A percentile compares a stretch with the other conserved stretches of the same genome.
phyloP scores from a whole-genome alignment of 2,888 invertebrate species.

The Chydorus sphaericus region DNA sequence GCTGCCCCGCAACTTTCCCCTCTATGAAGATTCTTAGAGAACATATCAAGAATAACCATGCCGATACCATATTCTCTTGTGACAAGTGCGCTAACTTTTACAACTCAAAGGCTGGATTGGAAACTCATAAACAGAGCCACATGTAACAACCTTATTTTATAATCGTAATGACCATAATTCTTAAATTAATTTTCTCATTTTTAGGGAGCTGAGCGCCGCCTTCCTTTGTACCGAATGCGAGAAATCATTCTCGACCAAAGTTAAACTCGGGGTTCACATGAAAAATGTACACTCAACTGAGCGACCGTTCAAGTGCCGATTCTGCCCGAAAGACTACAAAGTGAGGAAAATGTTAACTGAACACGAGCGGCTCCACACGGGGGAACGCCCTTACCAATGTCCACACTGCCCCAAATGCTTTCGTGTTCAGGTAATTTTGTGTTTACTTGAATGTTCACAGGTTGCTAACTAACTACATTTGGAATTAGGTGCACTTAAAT shows the following conservation, averaged over 20 bases:
- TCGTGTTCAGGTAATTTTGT: too few relatives aligned
- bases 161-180: too few relatives aligned
- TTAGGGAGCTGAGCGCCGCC: too few relatives aligned
- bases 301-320: constrained; percentile 12
- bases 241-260: constrained; percentile 14
- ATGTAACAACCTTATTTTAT: too few relatives aligned
- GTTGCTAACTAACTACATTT: too few relatives aligned
- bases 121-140: constrained; percentile 24
- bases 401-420: constrained; percentile 26
- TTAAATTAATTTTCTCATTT: too few relatives aligned
- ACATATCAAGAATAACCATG: too few relatives aligned
- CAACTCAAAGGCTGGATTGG: constrained; percentile 27
- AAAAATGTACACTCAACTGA: constrained; percentile 18
- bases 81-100: constrained; percentile 26
- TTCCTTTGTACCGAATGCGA: constrained; percentile 4
- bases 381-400: constrained; percentile 26
- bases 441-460: too few relatives aligned
- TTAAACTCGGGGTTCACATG: constrained; percentile 16
- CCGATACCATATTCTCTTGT: too few relatives aligned
- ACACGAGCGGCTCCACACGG: not conserved
- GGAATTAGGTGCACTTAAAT: too few relatives aligned
- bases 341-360: not conserved
- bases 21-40: too few relatives aligned
- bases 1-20: too few relatives aligned
- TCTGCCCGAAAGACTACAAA: constrained; percentile 7